Evolutionary conservation across 2,113 vertebrate genomes (phyloP), one percentile per base, ranked within the genome.

Genomic region (Poeciliopsis turrubarensis): DNA sequence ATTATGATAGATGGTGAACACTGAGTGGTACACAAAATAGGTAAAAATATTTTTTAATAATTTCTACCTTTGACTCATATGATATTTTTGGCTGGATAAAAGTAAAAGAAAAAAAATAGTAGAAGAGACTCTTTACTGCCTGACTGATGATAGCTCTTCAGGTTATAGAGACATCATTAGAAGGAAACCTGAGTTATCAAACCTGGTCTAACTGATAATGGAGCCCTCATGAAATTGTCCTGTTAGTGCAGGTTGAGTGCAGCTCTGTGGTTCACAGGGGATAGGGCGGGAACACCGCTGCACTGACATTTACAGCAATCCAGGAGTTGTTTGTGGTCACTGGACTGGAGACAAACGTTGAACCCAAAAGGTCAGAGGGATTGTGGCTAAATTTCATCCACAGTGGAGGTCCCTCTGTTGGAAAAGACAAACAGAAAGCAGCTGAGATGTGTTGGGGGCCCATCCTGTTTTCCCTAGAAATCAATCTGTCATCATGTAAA

Each of bases 301-400:
- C 80, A 79, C 74, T 93, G 93, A 93, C 93, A 93, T 95, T 94
- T 93, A 86, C 92, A 93, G 92, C 90, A 91, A 88, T 89, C 82
- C 89, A 86, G 83, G 87, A 90, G 89, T 87, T 92, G 90, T 93
- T 91, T 91, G 91, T 91, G 92, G 90, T 94, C 89, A 92, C 83
- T 92, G 91, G 91, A 89, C 90, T 93, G 92, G 81, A 93, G 91
- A 91, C 89, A 92, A 93, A 92, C 34, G 83, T 78, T 88, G 90
- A 87, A 89, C 92, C 88, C 84, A 73, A 68, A 65, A 80, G 90
- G 86, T 91, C 82, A 87, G 69, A 86, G 69, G 87, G 92, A 91
- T 90, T 77, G 83, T 64, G 80, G 78, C 92, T 92, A 89, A 91
- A 92, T 92, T 92, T 91, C 87, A 80, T 87, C 88, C 84, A 71